Percentiles rank a stretch among this genome's conserved stretches.
Conservation (phyloP, 2,888 invertebrate genomes). For the Sphaerophoria taeniata region DNA sequence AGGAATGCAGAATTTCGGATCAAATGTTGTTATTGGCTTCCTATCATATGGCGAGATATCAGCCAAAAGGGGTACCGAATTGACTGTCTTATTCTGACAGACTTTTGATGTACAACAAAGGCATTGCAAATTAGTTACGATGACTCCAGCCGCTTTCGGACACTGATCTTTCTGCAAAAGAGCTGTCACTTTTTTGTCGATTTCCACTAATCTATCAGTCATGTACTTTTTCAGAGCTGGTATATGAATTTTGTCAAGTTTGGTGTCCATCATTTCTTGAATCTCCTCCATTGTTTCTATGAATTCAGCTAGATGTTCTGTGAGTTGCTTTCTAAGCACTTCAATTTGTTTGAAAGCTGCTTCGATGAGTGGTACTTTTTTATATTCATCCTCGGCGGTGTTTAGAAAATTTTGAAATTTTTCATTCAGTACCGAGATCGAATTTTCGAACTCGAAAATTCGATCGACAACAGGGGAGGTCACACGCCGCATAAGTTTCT, state of each 20-base stretch:
- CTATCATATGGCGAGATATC: conserved; percentile 74
- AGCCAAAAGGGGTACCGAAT: conserved; percentile 59
- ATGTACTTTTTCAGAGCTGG: conserved; percentile 80
- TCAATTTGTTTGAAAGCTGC: conserved; percentile 78
- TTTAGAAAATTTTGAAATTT: conserved; percentile 76
- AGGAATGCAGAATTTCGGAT: conserved; percentile 24
- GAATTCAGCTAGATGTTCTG: conserved; percentile 77
- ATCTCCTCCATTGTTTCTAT: conserved; percentile 80
- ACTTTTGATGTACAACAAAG: conserved; percentile 78
- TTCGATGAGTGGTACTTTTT: conserved; percentile 78
- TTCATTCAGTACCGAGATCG: conserved; percentile 76
- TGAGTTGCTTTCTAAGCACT: conserved; percentile 74
- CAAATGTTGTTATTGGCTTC: conserved; percentile 52
- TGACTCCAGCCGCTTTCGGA: conserved; percentile 79
- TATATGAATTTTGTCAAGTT: conserved; percentile 81
- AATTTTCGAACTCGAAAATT: conserved; percentile 76
- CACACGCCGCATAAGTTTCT: conserved; percentile 79
- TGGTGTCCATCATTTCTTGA: conserved; percentile 81
- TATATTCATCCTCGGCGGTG: conserved; percentile 77
- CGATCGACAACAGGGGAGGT: conserved; percentile 78
- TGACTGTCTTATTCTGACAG: conserved; percentile 70
- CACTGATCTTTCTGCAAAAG: conserved; percentile 77
- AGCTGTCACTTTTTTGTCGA: conserved; percentile 74
- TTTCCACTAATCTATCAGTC: conserved; percentile 76
- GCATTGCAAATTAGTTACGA: conserved; percentile 77